Percentiles rank a stretch among this genome's conserved stretches.
These are phyloP conservation scores for Sclerurus mexicanus DNA, from an alignment of 2,113 vertebrate species.

Conservation along the genomic window DNA sequence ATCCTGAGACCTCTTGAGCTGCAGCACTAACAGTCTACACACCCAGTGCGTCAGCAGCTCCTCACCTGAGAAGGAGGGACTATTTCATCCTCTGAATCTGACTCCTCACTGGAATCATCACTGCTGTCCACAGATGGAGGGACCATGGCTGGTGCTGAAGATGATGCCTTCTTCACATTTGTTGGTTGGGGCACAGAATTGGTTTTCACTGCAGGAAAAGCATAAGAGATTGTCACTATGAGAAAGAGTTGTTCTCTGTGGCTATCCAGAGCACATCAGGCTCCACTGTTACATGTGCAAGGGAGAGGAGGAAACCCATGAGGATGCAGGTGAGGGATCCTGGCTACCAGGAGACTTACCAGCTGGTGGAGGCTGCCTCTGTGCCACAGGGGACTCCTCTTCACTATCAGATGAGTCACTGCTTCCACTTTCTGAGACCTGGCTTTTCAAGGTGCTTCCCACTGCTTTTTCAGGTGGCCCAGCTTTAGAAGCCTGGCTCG, in stretches of 20 bases:
- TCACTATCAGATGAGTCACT: constrained; percentile 70
- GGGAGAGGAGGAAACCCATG: not conserved
- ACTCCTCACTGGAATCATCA: constrained; percentile 28
- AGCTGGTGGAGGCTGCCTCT: not conserved
- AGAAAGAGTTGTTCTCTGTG: not conserved
- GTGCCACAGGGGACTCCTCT: constrained; percentile 22
- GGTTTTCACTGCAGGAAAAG: constrained; percentile 13
- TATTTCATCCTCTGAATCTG: constrained; percentile 37
- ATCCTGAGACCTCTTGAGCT: not conserved
- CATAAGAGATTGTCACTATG: not conserved
- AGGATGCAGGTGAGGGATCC: not conserved
- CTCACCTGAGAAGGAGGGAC: constrained; percentile 44
- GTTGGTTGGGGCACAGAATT: not conserved
- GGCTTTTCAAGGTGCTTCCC: constrained; percentile 51
- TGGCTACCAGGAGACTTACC: not conserved
- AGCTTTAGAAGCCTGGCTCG: constrained; percentile 56
- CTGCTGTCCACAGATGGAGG: constrained; percentile 23
- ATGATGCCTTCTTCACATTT: not conserved
- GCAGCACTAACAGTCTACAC: not conserved
- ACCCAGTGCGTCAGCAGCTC: accelerated
- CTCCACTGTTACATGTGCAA: not conserved
- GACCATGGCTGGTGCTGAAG: not conserved
- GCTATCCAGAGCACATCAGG: not conserved
- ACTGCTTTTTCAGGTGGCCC: constrained; percentile 12
- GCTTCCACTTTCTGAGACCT: constrained; percentile 24